These are phyloP conservation scores for Pluvialis apricaria DNA, from an alignment of 2,113 vertebrate genomes.

Conservation along the genomic window DNA sequence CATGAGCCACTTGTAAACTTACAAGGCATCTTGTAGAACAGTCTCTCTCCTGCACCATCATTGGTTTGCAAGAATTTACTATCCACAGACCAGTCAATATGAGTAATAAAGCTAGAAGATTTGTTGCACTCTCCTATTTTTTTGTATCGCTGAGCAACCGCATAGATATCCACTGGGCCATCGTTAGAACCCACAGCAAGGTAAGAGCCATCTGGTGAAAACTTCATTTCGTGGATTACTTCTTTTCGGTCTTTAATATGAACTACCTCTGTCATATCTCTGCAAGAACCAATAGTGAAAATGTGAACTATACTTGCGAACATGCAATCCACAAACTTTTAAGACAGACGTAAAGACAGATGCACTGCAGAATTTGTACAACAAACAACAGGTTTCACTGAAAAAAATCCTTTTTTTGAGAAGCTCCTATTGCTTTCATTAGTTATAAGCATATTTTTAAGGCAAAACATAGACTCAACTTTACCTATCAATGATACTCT, in stretches of 20 bases:
- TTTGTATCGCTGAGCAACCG: constrained; percentile 91
- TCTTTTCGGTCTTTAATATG: constrained; percentile 97
- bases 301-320: not conserved
- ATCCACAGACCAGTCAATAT: constrained; percentile 97
- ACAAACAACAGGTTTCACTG: not conserved
- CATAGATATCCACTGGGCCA: constrained; percentile 90
- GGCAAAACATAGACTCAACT: not conserved
- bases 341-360: not conserved
- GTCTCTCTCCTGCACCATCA: constrained; percentile 87
- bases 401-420: not conserved
- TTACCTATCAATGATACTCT: not conserved
- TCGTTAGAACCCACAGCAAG: constrained; percentile 97
- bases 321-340: not conserved
- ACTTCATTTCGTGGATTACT: constrained; percentile 97
- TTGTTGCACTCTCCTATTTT: constrained; percentile 94
- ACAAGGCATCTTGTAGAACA: constrained; percentile 98
- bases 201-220: constrained; percentile 91
- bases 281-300: constrained; percentile 55
- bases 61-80: constrained; percentile 95
- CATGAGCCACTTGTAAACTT: not conserved
- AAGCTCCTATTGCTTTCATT: not conserved
- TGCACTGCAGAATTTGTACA: not conserved
- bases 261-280: constrained; percentile 98
- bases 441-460: not conserved
- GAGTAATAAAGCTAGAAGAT: constrained; percentile 92